These are phyloP conservation scores for Bucco capensis DNA, from an alignment of 2,113 vertebrate species.

Conservation along the genomic window DNA sequence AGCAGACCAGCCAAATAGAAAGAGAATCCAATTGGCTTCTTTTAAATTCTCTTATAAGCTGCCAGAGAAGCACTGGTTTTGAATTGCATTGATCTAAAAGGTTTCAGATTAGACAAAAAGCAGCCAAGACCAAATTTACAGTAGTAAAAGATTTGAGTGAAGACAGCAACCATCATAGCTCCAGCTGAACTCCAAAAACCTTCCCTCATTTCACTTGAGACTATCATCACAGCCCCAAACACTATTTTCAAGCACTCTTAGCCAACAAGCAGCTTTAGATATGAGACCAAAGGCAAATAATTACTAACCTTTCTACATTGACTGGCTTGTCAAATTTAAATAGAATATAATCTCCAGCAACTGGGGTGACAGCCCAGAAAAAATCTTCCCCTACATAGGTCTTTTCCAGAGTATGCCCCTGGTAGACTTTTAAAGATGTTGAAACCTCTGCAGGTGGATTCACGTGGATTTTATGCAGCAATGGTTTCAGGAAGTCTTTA, in stretches of 20 bases:
- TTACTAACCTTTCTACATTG: constrained; percentile 87
- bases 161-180: background rate
- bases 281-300: background rate
- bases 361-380: constrained; percentile 96
- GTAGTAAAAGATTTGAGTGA: background rate
- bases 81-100: background rate
- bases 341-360: constrained; percentile 90
- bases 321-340: constrained; percentile 96
- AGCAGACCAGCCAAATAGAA: constrained; percentile 4
- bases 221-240: background rate
- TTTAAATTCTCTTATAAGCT: background rate
- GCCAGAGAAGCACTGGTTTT: background rate
- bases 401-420: constrained; percentile 95
- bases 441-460: constrained; percentile 97
- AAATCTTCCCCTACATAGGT: constrained; percentile 97
- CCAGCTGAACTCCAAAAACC: background rate
- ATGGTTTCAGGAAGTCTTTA: constrained; percentile 98
- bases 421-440: constrained; percentile 96
- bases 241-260: background rate
- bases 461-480: constrained; percentile 96
- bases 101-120: background rate
- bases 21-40: background rate
- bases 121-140: background rate
- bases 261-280: background rate
- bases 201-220: background rate